phyloP scores from a whole-genome alignment of 2,797 vertebrate species.

The Macropus fuliginosus region DNA sequence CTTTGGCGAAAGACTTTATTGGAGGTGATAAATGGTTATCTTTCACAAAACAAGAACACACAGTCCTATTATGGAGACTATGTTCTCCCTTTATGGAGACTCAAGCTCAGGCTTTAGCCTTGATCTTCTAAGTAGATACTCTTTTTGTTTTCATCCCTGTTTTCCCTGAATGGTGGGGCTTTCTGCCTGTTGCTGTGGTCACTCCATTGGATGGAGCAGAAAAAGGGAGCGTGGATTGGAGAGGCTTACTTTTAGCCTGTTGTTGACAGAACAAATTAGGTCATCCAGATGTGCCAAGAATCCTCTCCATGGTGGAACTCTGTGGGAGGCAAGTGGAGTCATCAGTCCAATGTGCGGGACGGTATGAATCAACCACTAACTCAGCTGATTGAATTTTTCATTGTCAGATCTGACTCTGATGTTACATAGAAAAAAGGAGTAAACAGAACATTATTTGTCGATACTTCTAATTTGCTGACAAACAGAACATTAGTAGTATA shows the following conservation, averaged over 20 bases:
- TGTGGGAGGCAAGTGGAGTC: not conserved
- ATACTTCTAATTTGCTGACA: not conserved
- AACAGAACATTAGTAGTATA: not conserved
- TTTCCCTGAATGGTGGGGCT: not conserved
- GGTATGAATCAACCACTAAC: not conserved
- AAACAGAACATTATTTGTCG: not conserved
- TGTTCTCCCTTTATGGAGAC: not conserved
- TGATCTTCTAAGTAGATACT: not conserved
- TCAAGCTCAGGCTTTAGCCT: not conserved
- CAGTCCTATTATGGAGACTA: not conserved
- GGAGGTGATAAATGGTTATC: conserved; percentile 25
- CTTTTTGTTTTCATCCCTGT: not conserved
- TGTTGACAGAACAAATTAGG: not conserved
- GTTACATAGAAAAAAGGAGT: not conserved
- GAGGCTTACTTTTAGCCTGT: not conserved
- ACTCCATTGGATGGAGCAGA: not conserved
- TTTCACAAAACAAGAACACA: not conserved
- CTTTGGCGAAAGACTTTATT: conserved; percentile 7
- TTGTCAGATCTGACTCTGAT: not conserved
- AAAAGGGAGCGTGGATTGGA: not conserved
- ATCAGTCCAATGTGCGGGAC: not conserved
- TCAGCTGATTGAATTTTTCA: not conserved
- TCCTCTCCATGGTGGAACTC: not conserved
- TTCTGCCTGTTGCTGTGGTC: not conserved
- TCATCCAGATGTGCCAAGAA: not conserved